Evolutionary conservation across 2,113 vertebrate species (phyloP), one percentile per base, ranked within the genome.

Genomic region (Pelobates fuscus): DNA sequence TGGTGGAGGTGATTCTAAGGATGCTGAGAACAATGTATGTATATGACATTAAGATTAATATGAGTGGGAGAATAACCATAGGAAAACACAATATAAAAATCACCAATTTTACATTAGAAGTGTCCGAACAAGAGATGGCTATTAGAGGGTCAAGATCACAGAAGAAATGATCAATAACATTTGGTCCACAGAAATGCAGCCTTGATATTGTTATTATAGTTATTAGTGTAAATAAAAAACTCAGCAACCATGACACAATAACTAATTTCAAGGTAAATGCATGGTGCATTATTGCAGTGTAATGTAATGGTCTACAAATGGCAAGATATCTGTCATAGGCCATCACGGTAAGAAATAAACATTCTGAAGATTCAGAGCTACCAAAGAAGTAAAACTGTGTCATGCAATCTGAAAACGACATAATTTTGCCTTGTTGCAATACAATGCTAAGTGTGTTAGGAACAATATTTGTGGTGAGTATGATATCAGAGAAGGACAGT

Each of bases 401-500:
- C 3, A 80, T 78, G 41, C 79, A 80, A 8, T 26, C 70, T 1
- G 49, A 8, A 6, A n/a, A 29, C 4, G 78, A 77, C n/a, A 81
- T 80, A 2, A 7, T n/a, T 2, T 55, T 62, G 4, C 17, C 15
- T 0, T 67, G 54, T 1, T 6, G 8, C 5, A 79, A 10, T 37
- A 63, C 43, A 43, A 77, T 64, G 10, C 71, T 0, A 2, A 82
- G 69, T 75, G 80, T 79, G 46, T 79, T 82, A 11, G 82, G 82
- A 7, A 79, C 81, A 37, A 70, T 82, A 62, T 77, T 61, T 11
- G 62, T 77, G 64, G 78, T 73, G 61, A 79, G 78, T 32, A 78
- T 62, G 63, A 81, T 44, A 3, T 82, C 84, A 71, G 80, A 74
- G 11, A 82, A 14, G 1, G 81, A 80, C 32, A 85, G 27, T 0